Conservation (phyloP, 2,888 invertebrate species). For the Pollenia angustigena region DNA sequence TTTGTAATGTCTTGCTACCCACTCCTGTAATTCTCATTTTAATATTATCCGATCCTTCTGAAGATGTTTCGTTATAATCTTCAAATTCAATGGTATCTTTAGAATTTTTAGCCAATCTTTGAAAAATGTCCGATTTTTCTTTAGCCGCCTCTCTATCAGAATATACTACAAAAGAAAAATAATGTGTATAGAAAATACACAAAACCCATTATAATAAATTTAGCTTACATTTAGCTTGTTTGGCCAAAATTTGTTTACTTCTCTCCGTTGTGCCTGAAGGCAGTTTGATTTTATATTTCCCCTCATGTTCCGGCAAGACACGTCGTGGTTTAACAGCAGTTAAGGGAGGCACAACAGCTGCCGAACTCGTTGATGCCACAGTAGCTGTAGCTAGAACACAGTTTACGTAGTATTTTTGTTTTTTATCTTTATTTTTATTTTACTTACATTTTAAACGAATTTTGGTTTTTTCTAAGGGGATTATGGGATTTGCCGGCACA, state of each 20-base stretch:
- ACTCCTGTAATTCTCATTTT: constrained; percentile 78
- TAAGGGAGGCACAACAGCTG: constrained; percentile 75
- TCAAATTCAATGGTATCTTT: constrained; percentile 74
- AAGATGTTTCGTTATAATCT: constrained; percentile 74
- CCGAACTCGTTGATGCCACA: constrained; percentile 49
- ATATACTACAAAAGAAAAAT: constrained; percentile 78
- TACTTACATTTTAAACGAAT: constrained; percentile 74
- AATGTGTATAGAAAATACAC: neutral
- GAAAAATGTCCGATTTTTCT: constrained; percentile 79
- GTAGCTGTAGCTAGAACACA: constrained; percentile 38
- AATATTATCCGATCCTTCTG: constrained; percentile 76
- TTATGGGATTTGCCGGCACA: constrained; percentile 82
- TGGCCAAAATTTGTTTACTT: constrained; percentile 84
- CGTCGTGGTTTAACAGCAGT: constrained; percentile 81
- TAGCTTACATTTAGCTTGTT: constrained; percentile 81
- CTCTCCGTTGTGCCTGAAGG: constrained; percentile 85
- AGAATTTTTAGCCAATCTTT: constrained; percentile 78
- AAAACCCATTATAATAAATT: neutral
- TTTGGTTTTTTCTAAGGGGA: constrained; percentile 72
- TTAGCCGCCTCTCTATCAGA: constrained; percentile 80
- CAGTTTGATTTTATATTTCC: constrained; percentile 85
- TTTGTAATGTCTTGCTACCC: constrained; percentile 71
- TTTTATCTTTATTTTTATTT: too few species aligned
- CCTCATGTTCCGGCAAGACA: constrained; percentile 86
- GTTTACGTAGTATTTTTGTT: too few species aligned